phyloP scores from a whole-genome alignment of 2,113 vertebrate genomes.

The Semnornis frantzii region DNA sequence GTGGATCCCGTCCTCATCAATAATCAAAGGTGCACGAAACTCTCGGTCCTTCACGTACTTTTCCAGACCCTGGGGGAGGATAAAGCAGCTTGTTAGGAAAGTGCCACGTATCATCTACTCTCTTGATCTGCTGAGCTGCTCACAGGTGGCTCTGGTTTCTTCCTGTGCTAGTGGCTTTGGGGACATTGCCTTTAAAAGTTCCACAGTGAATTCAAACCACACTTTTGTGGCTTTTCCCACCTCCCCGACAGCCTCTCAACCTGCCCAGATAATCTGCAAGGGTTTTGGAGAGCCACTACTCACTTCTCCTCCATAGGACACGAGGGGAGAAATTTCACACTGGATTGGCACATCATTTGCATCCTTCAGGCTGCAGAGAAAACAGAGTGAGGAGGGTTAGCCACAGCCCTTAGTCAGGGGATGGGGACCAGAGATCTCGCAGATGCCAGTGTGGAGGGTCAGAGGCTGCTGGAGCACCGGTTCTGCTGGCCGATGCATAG shows the following conservation, averaged over 20 bases:
- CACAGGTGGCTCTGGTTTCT: background rate
- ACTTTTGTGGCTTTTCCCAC: rapidly evolving
- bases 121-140: background rate
- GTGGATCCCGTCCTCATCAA: conserved; percentile 83
- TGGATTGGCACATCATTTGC: conserved; percentile 92
- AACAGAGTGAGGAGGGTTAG: background rate
- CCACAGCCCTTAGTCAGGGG: rapidly evolving
- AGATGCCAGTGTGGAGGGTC: rapidly evolving
- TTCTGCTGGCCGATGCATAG: rapidly evolving
- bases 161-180: background rate
- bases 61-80: conserved; percentile 83
- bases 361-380: conserved; percentile 87
- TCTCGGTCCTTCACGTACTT: conserved; percentile 82
- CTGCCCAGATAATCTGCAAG: rapidly evolving
- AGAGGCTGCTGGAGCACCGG: background rate
- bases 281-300: conserved; percentile 36
- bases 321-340: conserved; percentile 94
- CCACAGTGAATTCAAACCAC: background rate
- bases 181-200: background rate
- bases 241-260: background rate
- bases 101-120: rapidly evolving
- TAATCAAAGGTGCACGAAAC: conserved; percentile 85
- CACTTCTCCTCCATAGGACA: conserved; percentile 96
- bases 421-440: background rate
- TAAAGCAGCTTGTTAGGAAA: background rate